phyloP scores from a whole-genome alignment of 1,140 invertebrate species.

The Marisa cornuarietis region DNA sequence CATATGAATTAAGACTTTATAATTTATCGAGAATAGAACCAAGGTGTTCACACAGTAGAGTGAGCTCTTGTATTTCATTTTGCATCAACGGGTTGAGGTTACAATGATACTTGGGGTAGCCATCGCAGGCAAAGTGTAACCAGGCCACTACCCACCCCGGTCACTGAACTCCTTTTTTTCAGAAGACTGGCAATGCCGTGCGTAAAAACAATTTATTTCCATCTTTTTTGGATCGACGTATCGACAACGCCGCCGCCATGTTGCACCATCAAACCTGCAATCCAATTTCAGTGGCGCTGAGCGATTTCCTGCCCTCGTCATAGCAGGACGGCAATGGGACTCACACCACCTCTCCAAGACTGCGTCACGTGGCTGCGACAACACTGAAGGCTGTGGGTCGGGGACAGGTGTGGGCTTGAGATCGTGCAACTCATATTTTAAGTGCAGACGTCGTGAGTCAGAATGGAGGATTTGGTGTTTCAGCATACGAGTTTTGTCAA shows the following conservation, averaged over 20 bases:
- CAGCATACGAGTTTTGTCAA: no score
- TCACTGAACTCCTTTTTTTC: not conserved
- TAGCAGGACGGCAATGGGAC: no score
- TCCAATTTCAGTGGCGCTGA: not conserved
- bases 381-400: no score
- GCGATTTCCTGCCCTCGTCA: no score
- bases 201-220: not conserved
- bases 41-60: not conserved
- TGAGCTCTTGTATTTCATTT: not conserved
- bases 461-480: no score
- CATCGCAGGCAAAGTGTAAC: not conserved
- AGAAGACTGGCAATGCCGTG: not conserved
- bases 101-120: not conserved
- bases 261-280: conserved; percentile 1
- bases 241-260: not conserved
- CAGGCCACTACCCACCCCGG: not conserved
- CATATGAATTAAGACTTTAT: not conserved
- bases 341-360: no score
- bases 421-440: no score
- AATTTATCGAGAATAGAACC: not conserved
- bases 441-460: no score
- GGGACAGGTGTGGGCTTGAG: no score
- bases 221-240: conserved; percentile 3
- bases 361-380: no score
- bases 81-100: not conserved